Evolutionary conservation across 2,797 vertebrate species (phyloP).

Genomic region (Pantherophis alleghaniensis): DNA sequence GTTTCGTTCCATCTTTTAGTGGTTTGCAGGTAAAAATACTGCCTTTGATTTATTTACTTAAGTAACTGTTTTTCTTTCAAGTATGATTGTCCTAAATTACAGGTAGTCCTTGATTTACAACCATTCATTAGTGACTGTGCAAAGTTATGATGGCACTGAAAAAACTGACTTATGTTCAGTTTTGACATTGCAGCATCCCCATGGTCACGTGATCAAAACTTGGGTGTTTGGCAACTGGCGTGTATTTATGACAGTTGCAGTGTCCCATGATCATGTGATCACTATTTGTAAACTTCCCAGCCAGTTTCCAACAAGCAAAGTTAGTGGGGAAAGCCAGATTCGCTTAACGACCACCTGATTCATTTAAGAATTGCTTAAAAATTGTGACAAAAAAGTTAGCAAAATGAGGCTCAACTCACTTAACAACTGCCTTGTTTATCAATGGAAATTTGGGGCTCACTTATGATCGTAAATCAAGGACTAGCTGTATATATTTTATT

Average conservation of each 20-base stretch:
- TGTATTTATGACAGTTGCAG: background rate
- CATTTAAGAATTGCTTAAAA: background rate
- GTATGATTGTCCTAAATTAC: background rate
- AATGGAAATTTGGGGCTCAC: background rate
- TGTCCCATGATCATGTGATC: background rate
- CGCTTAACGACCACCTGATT: background rate
- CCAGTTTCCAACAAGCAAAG: background rate
- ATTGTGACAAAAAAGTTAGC: background rate
- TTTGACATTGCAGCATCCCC: background rate
- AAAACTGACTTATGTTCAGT: background rate
- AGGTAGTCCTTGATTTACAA: background rate
- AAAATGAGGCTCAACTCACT: background rate
- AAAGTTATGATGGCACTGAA: background rate
- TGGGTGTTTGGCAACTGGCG: background rate
- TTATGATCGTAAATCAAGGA: background rate
- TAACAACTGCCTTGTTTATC: background rate
- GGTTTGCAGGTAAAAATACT: slow-evolving; percentile 86
- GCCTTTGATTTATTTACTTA: background rate
- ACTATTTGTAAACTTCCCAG: background rate
- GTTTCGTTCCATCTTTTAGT: slow-evolving; percentile 92
- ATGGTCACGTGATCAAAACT: background rate
- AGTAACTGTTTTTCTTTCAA: background rate
- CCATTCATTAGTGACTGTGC: background rate
- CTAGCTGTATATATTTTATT: slow-evolving; percentile 4
- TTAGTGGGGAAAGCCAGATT: background rate